These are phyloP conservation scores for Meandrina meandrites DNA, from an alignment of 92 coral and sea anemone species.

Conservation along the genomic window DNA sequence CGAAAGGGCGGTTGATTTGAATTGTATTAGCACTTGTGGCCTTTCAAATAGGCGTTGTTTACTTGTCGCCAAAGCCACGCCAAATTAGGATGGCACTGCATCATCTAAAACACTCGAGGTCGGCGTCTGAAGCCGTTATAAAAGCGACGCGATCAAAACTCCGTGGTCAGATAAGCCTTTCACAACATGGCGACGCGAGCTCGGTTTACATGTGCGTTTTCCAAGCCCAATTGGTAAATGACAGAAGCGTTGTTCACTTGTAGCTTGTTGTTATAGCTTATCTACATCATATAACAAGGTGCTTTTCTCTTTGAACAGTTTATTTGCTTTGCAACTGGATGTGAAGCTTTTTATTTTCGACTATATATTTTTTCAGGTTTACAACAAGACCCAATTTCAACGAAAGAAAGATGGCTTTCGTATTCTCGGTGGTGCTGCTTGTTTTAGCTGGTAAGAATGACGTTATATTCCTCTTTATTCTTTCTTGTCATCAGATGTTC, in stretches of 20 bases:
- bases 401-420: neutral
- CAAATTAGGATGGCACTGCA: constrained; percentile 18
- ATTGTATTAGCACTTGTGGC: constrained; percentile 6
- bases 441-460: constrained; percentile 26
- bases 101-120: neutral
- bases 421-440: neutral
- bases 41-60: constrained; percentile 37
- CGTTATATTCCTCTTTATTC: neutral
- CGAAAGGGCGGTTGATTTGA: constrained; percentile 31
- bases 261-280: neutral
- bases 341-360: neutral
- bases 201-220: constrained; percentile 8
- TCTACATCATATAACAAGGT: neutral
- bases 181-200: neutral
- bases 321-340: constrained; percentile 8
- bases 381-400: neutral
- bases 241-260: neutral
- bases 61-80: constrained; percentile 43
- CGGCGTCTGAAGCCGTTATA: neutral
- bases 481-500: neutral
- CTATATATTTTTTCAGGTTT: neutral
- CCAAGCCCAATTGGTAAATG: neutral
- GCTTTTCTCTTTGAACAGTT: neutral
- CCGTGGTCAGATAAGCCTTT: neutral
- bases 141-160: constrained; percentile 8